Conservation (phyloP, 2,113 vertebrate genomes). For the Serinus canaria region DNA sequence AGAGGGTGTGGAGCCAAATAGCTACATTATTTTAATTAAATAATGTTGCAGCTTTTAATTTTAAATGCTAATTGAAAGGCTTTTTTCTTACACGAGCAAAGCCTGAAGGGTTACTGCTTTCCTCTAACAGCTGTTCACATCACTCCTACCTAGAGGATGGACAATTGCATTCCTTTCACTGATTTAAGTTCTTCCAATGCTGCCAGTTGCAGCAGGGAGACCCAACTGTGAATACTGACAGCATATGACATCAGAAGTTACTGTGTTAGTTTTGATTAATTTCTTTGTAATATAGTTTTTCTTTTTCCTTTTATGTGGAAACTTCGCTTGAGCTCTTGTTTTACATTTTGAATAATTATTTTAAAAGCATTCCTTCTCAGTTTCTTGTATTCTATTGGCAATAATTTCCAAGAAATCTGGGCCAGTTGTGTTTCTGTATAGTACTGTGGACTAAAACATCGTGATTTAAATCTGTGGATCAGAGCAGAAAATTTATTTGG, state of each 20-base stretch:
- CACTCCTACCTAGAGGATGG: not conserved
- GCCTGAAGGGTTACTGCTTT: not conserved
- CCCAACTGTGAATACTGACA: not conserved
- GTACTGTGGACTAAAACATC: not conserved
- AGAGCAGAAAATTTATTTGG: not conserved
- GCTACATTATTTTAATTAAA: constrained; percentile 14
- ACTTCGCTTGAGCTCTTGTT: not conserved
- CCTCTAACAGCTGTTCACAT: not conserved
- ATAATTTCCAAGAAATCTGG: not conserved
- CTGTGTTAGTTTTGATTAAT: not conserved
- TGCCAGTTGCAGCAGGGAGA: not conserved
- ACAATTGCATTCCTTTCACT: not conserved
- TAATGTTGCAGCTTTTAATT: constrained; percentile 34
- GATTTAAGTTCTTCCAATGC: not conserved
- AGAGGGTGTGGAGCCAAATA: not conserved
- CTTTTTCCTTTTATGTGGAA: not conserved
- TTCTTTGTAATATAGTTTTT: not conserved
- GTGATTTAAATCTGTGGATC: not conserved
- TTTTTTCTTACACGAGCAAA: not conserved
- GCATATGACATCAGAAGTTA: not conserved
- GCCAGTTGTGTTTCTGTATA: not conserved
- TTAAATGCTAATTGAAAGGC: constrained; percentile 1
- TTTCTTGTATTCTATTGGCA: not conserved
- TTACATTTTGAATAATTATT: not conserved
- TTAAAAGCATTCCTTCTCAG: not conserved